phyloP scores from a whole-genome alignment of 2,797 vertebrate species.

The Poeciliopsis paucimaculata region DNA sequence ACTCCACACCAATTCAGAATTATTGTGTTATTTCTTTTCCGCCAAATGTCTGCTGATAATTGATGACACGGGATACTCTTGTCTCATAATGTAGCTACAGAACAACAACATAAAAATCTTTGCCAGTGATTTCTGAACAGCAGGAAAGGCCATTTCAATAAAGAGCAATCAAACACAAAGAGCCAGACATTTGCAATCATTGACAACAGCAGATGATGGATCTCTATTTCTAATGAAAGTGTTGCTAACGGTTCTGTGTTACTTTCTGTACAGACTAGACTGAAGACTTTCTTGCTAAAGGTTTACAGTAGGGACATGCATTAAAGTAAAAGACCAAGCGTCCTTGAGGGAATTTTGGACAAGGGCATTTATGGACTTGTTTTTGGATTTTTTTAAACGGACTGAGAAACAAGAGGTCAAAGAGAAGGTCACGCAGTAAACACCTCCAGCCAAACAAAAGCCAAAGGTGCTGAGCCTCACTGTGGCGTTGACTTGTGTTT shows the following conservation, averaged over 20 bases:
- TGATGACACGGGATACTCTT: conserved; percentile 1
- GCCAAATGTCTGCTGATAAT: background rate
- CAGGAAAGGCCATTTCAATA: conserved; percentile 7
- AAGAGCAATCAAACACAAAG: background rate
- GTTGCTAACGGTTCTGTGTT: background rate
- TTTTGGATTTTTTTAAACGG: conserved; percentile 35
- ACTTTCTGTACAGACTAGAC: background rate
- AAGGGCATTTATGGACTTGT: conserved; percentile 4
- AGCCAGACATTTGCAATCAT: background rate
- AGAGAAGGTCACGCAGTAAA: conserved; percentile 31
- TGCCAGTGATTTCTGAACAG: background rate
- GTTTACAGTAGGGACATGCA: background rate
- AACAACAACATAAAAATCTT: conserved; percentile 6
- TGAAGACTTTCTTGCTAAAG: conserved; percentile 2
- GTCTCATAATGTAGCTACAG: background rate
- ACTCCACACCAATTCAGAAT: background rate
- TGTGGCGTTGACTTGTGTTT: conserved; percentile 5
- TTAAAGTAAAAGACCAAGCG: background rate
- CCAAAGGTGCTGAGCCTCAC: conserved; percentile 9
- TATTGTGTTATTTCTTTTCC: background rate
- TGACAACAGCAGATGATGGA: background rate
- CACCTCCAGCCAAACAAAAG: conserved; percentile 21
- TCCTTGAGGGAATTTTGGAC: conserved; percentile 8
- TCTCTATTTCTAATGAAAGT: background rate
- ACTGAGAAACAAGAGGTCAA: conserved; percentile 38